Evolutionary conservation across 2,113 vertebrate genomes (phyloP), one percentile per base, ranked within the genome.

Genomic region (Argyrosomus japonicus): DNA sequence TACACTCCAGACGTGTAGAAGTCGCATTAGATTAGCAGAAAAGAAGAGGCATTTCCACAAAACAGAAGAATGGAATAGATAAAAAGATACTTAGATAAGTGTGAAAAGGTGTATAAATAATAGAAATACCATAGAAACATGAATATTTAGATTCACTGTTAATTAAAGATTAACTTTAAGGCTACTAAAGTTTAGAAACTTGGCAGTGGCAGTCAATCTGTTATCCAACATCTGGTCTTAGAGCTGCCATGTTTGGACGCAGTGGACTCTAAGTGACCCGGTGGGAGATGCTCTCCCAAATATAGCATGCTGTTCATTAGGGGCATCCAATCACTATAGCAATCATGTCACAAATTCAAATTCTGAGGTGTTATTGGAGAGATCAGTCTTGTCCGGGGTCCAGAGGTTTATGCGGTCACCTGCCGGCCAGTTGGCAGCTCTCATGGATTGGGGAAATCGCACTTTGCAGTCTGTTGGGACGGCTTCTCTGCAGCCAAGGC

Each of bases 191-290:
- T 56, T 81, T 6, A 74, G 62, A 79, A 19, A 72, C 45, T 60
- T 87, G 82, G 76, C 83, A 65, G 36, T 23, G 56, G 56, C 78
- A 75, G 61, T 50, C n/a, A 53, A 68, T 72, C 76, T 77, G 78
- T 86, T 77, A 90, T 81, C 62, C 86, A 93, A 93, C 92, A 95
- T 91, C 93, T 94, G 93, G 86, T 77, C 71, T 45, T 21, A 32
- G 79, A 85, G 69, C 77, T 65, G 84, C 79, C 87, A 72, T 36
- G 50, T 83, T 79, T 77, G 75, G 79, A 85, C 79, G 68, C 54
- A 65, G 48, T 36, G 54, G 84, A 82, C 79, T 78, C 75, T 87
- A 89, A 88, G 83, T 79, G 87, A 90, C 91, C 83, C 83, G 21
- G 74, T 51, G 85, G 88, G 87, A 84, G 71, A 82, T 36, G 43